Evolutionary conservation across 2,113 vertebrate genomes (phyloP).

Genomic region (Callocephalon fimbriatum): DNA sequence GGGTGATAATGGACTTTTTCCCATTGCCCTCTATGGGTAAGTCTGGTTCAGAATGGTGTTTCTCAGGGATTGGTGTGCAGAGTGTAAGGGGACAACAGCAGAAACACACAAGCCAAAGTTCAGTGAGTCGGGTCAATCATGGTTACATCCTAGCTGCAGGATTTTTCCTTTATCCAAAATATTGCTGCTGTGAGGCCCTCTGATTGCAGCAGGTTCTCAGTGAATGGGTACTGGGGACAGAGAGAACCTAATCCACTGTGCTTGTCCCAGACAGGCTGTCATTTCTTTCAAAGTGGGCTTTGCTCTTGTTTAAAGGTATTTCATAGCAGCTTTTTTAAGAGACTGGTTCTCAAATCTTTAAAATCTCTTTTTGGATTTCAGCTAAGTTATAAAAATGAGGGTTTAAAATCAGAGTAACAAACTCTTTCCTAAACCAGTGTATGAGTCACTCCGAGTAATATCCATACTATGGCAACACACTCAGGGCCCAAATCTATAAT

Average conservation of each 20-base stretch:
- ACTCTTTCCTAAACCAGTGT: neutral
- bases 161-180: neutral
- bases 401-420: neutral
- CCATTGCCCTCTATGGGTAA: neutral
- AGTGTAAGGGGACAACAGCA: neutral
- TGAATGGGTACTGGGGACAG: neutral
- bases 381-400: neutral
- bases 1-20: neutral
- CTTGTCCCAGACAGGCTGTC: neutral
- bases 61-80: neutral
- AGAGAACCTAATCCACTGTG: neutral
- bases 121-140: rapidly evolving
- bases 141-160: neutral
- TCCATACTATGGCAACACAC: neutral
- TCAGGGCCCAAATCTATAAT: neutral
- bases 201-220: neutral
- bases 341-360: neutral
- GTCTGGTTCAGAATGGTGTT: neutral
- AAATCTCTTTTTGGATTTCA: neutral
- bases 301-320: neutral
- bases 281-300: neutral
- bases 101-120: neutral
- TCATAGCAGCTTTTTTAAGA: neutral
- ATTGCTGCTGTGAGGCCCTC: neutral
- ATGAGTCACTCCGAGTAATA: neutral